Percentiles rank a stretch among this genome's conserved stretches.
phyloP scores from a whole-genome alignment of 2,113 vertebrate genomes.

The Rhombomys opimus region DNA sequence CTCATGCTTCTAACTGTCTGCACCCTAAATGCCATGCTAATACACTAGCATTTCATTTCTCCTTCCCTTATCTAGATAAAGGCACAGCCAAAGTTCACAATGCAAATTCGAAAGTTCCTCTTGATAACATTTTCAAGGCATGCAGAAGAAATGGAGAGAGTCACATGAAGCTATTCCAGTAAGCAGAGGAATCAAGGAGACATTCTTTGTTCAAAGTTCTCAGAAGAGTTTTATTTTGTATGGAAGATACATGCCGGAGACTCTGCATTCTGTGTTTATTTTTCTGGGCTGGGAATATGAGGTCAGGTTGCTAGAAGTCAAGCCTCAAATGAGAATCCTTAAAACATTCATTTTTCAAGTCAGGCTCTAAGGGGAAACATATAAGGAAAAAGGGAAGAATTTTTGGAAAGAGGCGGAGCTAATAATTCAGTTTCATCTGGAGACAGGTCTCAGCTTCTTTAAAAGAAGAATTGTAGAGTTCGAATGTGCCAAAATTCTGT shows the following conservation, averaged over 20 bases:
- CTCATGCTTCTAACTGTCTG: conserved; percentile 25
- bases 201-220: conserved; percentile 22
- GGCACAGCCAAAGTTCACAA: conserved; percentile 58
- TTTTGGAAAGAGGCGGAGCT: neutral
- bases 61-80: conserved; percentile 55
- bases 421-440: neutral
- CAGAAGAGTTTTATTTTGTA: neutral
- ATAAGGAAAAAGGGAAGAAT: neutral
- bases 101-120: conserved; percentile 48
- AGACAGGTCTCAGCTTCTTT: neutral
- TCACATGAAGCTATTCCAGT: neutral
- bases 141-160: neutral
- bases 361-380: neutral
- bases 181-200: conserved; percentile 44
- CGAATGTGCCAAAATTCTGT: neutral
- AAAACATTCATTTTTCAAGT: neutral
- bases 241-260: neutral
- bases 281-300: neutral
- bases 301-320: neutral
- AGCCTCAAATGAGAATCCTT: neutral
- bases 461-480: neutral
- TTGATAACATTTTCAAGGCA: conserved; percentile 38
- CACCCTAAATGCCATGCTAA: conserved; percentile 65
- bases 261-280: neutral
- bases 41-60: conserved; percentile 34